A percentile compares a stretch with the other conserved stretches of the same genome.
Conservation (phyloP, 2,113 vertebrate species). For the Pelvicachromis taeniatus region DNA sequence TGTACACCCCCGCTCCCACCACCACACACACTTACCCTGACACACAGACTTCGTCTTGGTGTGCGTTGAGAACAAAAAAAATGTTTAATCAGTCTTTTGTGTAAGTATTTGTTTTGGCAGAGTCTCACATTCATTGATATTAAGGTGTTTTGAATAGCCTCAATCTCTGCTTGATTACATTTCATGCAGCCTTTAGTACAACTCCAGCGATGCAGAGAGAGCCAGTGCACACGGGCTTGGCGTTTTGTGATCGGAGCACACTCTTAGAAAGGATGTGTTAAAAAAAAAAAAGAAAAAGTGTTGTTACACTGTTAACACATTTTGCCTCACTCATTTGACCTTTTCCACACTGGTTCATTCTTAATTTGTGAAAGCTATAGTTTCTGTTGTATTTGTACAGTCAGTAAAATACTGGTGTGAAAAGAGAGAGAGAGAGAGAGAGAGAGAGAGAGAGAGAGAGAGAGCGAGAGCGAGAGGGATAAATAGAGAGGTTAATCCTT, state of each 20-base stretch:
- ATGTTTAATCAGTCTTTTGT: conserved; percentile 5
- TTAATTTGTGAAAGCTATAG: background rate
- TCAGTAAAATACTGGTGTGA: background rate
- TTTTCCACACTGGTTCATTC: background rate
- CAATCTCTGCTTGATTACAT: conserved; percentile 7
- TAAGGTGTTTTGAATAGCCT: conserved; percentile 4
- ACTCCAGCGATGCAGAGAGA: background rate
- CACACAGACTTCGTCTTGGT: background rate
- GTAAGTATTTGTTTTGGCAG: conserved; percentile 25
- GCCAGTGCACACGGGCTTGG: background rate
- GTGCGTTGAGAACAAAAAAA: background rate
- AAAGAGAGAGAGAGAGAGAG: background rate
- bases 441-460: no score
- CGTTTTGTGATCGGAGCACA: background rate
- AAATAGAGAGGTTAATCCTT: background rate
- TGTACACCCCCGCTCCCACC: background rate
- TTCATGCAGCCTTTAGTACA: background rate
- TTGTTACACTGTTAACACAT: no score
- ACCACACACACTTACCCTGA: background rate
- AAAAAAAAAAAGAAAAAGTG: no score
- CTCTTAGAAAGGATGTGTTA: no score
- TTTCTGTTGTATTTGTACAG: background rate
- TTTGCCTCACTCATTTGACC: no score
- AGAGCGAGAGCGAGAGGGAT: background rate
- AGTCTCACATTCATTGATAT: background rate